Evolutionary conservation across 2,888 invertebrate genomes (phyloP).

Genomic region (Orthosia incerta): DNA sequence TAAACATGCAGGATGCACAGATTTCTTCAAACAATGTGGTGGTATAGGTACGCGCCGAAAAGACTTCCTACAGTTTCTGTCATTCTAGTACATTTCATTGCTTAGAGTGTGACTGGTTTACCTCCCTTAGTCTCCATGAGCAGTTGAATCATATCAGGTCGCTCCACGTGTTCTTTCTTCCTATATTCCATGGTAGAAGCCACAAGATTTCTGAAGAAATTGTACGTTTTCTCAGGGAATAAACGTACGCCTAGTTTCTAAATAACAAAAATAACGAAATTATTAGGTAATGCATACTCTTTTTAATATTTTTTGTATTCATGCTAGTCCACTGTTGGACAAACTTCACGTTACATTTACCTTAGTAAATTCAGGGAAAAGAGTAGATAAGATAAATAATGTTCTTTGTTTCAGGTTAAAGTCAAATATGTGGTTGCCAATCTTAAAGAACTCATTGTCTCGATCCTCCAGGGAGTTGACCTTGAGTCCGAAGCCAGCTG

Average conservation of each 20-base stretch:
- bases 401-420: slow-evolving; percentile 70
- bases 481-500: slow-evolving; percentile 90
- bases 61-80: not conserved
- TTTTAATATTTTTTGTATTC: not conserved
- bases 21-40: too few species aligned
- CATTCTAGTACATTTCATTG: not conserved
- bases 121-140: slow-evolving; percentile 88
- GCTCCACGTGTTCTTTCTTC: slow-evolving; percentile 83
- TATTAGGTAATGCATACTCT: not conserved
- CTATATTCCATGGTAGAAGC: slow-evolving; percentile 82
- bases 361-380: slow-evolving; percentile 73
- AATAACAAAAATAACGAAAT: slow-evolving; percentile 10
- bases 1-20: too few species aligned
- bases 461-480: slow-evolving; percentile 89
- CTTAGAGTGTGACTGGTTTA: slow-evolving; percentile 50
- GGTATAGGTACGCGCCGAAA: too few species aligned
- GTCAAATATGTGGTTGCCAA: slow-evolving; percentile 74
- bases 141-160: slow-evolving; percentile 91
- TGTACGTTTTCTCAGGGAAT: slow-evolving; percentile 66
- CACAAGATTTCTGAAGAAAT: slow-evolving; percentile 77
- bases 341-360: slow-evolving; percentile 60
- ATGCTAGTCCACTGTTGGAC: not conserved
- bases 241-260: slow-evolving; percentile 74
- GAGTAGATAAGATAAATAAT: slow-evolving; percentile 63
- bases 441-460: slow-evolving; percentile 89